Conservation (phyloP, 92 coral and sea anemone genomes). For the Pocillopora meandrina region DNA sequence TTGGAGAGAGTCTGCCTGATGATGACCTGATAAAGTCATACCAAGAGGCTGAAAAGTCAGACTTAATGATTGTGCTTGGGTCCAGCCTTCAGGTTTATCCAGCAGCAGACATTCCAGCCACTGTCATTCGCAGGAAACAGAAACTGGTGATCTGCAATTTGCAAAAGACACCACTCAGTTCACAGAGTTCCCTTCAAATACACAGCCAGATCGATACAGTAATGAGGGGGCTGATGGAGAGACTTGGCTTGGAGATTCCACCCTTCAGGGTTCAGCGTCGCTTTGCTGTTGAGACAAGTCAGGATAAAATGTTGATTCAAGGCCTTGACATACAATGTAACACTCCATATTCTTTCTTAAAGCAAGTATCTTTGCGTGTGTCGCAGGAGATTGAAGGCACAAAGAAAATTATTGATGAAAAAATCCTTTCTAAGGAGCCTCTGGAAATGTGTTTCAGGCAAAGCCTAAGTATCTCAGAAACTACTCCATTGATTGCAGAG, state of each 20-base stretch:
- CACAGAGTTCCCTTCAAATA: conserved; percentile 51
- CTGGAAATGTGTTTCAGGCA: conserved; percentile 51
- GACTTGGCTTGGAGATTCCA: conserved; percentile 52
- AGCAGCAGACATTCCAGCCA: conserved; percentile 66
- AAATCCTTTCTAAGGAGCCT: conserved; percentile 66
- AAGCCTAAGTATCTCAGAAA: conserved; percentile 24
- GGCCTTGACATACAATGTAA: conserved; percentile 70
- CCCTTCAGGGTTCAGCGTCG: conserved; percentile 69
- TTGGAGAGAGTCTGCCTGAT: conserved; percentile 72
- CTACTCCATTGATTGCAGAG: conserved; percentile 44
- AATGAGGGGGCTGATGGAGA: conserved; percentile 54
- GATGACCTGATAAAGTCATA: conserved; percentile 56
- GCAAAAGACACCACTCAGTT: conserved; percentile 64
- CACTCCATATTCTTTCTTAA: conserved; percentile 70
- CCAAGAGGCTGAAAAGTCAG: conserved; percentile 42
- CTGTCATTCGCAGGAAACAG: conserved; percentile 45
- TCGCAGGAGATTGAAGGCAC: conserved; percentile 42
- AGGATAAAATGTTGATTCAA: conserved; percentile 53
- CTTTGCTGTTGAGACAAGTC: conserved; percentile 61
- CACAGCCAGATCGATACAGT: conserved; percentile 57
- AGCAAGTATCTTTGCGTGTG: conserved; percentile 54
- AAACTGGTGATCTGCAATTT: conserved; percentile 66
- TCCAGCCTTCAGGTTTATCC: conserved; percentile 67
- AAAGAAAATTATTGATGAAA: conserved; percentile 47
- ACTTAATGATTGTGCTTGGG: conserved; percentile 58